These are phyloP conservation scores for Keiferia lycopersicella DNA, from an alignment of 2,888 invertebrate genomes.

Conservation along the genomic window DNA sequence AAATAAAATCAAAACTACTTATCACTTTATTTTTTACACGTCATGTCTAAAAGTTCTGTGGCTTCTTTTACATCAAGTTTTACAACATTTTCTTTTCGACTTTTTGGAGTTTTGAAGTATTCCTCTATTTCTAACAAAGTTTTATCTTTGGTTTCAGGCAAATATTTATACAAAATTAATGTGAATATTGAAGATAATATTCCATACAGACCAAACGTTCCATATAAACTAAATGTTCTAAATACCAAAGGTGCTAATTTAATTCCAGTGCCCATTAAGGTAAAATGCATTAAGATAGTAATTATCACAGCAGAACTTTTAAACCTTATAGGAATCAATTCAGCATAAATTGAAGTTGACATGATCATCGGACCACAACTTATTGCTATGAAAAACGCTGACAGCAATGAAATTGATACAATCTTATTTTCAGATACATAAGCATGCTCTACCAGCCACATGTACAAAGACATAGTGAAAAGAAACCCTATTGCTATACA, in stretches of 20 bases:
- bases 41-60: background rate
- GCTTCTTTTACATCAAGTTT: background rate
- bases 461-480: slow-evolving; percentile 52
- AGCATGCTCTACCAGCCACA: slow-evolving; percentile 47
- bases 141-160: slow-evolving; percentile 43
- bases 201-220: slow-evolving; percentile 47
- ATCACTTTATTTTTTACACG: slow-evolving; percentile 4
- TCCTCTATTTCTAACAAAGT: slow-evolving; percentile 31
- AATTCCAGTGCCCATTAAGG: slow-evolving; percentile 48
- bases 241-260: slow-evolving; percentile 56
- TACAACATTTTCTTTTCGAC: background rate
- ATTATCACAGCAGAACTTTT: slow-evolving; percentile 51
- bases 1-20: no score
- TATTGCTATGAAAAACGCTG: slow-evolving; percentile 52
- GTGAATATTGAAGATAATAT: slow-evolving; percentile 34
- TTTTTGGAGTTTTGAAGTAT: slow-evolving; percentile 17
- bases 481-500: slow-evolving; percentile 50
- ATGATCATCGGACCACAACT: slow-evolving; percentile 62
- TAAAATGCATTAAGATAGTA: slow-evolving; percentile 46
- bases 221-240: slow-evolving; percentile 47
- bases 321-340: slow-evolving; percentile 54
- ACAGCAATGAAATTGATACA: slow-evolving; percentile 48
- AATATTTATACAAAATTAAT: slow-evolving; percentile 32
- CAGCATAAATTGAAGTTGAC: slow-evolving; percentile 52
- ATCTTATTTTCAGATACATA: slow-evolving; percentile 48